Percentiles rank a stretch among this genome's conserved stretches.
Evolutionary conservation across 2,888 invertebrate genomes (phyloP).

Genomic region (Apantesis nais): DNA sequence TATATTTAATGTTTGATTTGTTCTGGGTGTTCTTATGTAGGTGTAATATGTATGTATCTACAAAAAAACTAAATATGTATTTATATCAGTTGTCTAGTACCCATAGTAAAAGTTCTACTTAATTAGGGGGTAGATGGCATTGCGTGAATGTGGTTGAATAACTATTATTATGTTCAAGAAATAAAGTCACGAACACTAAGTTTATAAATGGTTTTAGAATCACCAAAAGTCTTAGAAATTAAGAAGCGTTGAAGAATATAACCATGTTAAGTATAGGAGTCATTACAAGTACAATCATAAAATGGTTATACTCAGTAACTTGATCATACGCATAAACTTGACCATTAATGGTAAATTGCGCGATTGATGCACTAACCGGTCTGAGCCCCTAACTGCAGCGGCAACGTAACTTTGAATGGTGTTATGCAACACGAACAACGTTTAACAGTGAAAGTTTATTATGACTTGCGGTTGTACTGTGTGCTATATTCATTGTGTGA

Average conservation of each 20-base stretch:
- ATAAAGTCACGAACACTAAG: too few species aligned
- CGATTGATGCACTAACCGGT: slow-evolving; percentile 28
- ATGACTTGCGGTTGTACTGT: slow-evolving; percentile 5
- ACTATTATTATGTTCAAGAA: not conserved
- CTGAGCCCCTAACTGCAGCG: slow-evolving; percentile 2
- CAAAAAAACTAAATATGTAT: too few species aligned
- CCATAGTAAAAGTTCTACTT: too few species aligned
- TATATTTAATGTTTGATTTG: too few species aligned
- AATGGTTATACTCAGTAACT: not conserved
- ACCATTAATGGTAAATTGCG: slow-evolving; percentile 14
- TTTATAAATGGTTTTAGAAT: not conserved
- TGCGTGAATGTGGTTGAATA: too few species aligned
- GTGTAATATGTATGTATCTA: too few species aligned
- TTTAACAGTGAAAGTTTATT: slow-evolving; percentile 40
- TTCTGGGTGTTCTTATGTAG: too few species aligned
- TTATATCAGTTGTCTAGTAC: too few species aligned
- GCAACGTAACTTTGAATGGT: slow-evolving; percentile 22
- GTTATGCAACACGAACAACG: slow-evolving; percentile 27
- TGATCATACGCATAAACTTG: slow-evolving; percentile 25
- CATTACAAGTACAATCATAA: not conserved
- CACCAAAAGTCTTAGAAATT: not conserved
- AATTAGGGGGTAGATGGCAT: too few species aligned
- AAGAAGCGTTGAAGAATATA: not conserved
- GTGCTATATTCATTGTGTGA: not conserved
- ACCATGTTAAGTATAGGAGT: not conserved